A percentile compares a stretch with the other conserved stretches of the same genome.
Conservation (phyloP, 2,888 invertebrate species). For the Morpho helenor region DNA sequence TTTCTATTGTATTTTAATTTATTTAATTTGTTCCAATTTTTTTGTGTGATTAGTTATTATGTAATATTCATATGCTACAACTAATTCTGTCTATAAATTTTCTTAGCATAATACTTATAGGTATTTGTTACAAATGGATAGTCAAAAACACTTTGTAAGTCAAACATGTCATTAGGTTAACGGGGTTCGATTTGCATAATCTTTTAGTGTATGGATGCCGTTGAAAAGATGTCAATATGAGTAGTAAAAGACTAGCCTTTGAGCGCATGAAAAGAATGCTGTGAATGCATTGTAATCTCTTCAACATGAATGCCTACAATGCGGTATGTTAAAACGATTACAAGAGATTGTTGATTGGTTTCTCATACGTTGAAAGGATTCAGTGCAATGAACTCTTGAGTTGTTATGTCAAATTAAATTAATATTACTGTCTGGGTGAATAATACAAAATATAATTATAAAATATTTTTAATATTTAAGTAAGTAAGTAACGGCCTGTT, state of each 20-base stretch:
- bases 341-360: conserved; percentile 47
- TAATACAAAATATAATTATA: too few species aligned
- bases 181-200: conserved; percentile 58
- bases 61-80: too few species aligned
- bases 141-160: conserved; percentile 45
- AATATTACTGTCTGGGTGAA: not conserved
- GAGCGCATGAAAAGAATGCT: conserved; percentile 3
- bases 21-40: too few species aligned
- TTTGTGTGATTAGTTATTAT: too few species aligned
- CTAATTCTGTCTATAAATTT: too few species aligned
- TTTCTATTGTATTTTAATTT: too few species aligned
- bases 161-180: conserved; percentile 72
- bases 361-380: conserved; percentile 49
- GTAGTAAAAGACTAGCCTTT: not conserved
- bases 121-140: not conserved
- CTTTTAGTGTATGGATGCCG: conserved; percentile 29
- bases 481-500: too few species aligned
- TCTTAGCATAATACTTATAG: too few species aligned
- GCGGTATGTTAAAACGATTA: conserved; percentile 55
- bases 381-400: conserved; percentile 49
- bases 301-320: conserved; percentile 6
- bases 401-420: conserved; percentile 8
- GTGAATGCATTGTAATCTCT: conserved; percentile 5
- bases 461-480: too few species aligned
- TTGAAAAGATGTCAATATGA: not conserved